These are phyloP conservation scores for Eutolmus rufibarbis DNA, from an alignment of 2,888 invertebrate species.

Conservation along the genomic window DNA sequence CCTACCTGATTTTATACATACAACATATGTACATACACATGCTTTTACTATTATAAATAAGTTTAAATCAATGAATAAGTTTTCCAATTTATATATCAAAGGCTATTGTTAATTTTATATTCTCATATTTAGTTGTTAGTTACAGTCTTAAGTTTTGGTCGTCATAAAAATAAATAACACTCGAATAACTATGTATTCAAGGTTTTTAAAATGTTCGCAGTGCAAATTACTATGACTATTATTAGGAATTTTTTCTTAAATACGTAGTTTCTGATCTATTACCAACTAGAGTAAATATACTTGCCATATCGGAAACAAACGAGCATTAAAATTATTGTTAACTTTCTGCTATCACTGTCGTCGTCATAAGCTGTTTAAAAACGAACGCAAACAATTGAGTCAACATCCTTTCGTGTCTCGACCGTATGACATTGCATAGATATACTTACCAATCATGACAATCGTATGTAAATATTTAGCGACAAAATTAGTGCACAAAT, in stretches of 20 bases:
- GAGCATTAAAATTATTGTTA: background rate
- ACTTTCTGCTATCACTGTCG: background rate
- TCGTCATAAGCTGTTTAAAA: background rate
- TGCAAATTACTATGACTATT: too few relatives aligned
- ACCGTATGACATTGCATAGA: background rate
- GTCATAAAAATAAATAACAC: too few relatives aligned
- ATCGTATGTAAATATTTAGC: slow-evolving; percentile 8
- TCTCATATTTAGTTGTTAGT: too few relatives aligned
- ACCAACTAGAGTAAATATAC: background rate
- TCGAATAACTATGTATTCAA: too few relatives aligned
- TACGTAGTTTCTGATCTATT: background rate
- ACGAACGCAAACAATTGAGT: background rate
- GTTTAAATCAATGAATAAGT: too few relatives aligned
- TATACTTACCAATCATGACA: slow-evolving; percentile 2
- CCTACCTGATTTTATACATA: too few relatives aligned
- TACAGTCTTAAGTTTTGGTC: too few relatives aligned
- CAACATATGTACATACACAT: too few relatives aligned
- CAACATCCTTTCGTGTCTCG: background rate
- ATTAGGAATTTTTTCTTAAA: background rate
- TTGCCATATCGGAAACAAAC: background rate
- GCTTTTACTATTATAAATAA: too few relatives aligned
- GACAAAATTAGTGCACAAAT: slow-evolving; percentile 1
- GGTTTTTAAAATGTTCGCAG: background rate
- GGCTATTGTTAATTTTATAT: too few relatives aligned
- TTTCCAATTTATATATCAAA: too few relatives aligned